Evolutionary conservation across 2,888 invertebrate genomes (phyloP).

Genomic region (Leptura quadrifasciata): DNA sequence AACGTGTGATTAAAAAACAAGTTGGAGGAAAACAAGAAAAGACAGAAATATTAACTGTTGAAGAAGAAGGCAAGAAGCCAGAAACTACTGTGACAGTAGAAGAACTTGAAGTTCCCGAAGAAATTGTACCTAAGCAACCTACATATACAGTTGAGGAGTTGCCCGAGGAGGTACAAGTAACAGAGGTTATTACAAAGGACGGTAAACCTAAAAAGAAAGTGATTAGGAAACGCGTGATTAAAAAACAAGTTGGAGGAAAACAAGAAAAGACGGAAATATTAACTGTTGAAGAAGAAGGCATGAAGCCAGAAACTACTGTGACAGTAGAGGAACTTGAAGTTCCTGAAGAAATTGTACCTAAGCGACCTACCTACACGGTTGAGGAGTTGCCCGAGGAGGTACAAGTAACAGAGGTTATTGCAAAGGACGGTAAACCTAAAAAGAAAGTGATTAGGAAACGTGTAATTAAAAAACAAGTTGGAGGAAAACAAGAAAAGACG

Average conservation of each 20-base stretch:
- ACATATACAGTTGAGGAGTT: slow-evolving; percentile 57
- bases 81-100: slow-evolving; percentile 65
- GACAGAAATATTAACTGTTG: slow-evolving; percentile 72
- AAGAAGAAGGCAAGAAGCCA: slow-evolving; percentile 71
- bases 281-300: slow-evolving; percentile 70
- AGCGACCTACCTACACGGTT: slow-evolving; percentile 63
- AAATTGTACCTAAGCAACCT: slow-evolving; percentile 51
- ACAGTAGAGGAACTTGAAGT: slow-evolving; percentile 61
- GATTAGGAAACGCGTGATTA: slow-evolving; percentile 65
- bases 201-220: slow-evolving; percentile 64
- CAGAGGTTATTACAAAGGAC: slow-evolving; percentile 54
- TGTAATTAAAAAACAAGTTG: slow-evolving; percentile 72
- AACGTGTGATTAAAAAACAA: slow-evolving; percentile 71
- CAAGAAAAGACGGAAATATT: slow-evolving; percentile 64
- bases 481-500: slow-evolving; percentile 68
- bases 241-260: slow-evolving; percentile 62
- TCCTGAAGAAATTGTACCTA: slow-evolving; percentile 59
- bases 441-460: slow-evolving; percentile 64
- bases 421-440: slow-evolving; percentile 51
- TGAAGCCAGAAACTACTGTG: slow-evolving; percentile 65
- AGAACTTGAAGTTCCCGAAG: slow-evolving; percentile 60
- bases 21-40: slow-evolving; percentile 66
- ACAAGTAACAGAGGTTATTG: slow-evolving; percentile 38
- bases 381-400: slow-evolving; percentile 63
- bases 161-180: slow-evolving; percentile 60